A percentile compares a stretch with the other conserved stretches of the same genome.
Conservation (phyloP, 2,113 vertebrate genomes). For the Rattus rattus region DNA sequence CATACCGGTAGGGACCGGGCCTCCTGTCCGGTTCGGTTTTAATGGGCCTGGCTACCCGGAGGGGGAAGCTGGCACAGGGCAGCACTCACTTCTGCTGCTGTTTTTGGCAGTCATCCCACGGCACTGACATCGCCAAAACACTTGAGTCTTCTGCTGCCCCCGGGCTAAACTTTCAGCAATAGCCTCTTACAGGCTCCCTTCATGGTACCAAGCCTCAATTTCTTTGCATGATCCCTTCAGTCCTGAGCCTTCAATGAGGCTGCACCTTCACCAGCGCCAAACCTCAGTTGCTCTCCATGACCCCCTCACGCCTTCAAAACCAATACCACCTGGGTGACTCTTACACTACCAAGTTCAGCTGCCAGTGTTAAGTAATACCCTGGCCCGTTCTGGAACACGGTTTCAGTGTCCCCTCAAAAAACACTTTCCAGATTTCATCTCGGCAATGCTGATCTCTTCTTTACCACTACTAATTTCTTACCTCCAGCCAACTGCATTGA, state of each 20-base stretch:
- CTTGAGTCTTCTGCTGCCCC: not conserved
- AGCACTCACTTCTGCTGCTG: not conserved
- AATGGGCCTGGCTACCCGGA: too few relatives aligned
- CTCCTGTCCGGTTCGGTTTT: too few relatives aligned
- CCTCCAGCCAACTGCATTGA: not conserved
- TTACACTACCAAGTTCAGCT: not conserved
- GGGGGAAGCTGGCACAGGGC: too few relatives aligned
- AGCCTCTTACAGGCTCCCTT: not conserved
- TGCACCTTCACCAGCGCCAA: not conserved
- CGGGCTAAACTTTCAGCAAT: not conserved
- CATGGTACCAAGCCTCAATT: not conserved
- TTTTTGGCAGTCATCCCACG: not conserved
- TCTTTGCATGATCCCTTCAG: not conserved
- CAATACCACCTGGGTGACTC: not conserved
- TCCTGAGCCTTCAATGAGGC: not conserved
- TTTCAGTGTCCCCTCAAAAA: not conserved
- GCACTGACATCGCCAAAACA: not conserved
- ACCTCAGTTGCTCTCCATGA: too few relatives aligned
- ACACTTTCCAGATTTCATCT: not conserved
- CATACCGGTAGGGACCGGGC: too few relatives aligned
- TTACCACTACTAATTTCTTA: not conserved
- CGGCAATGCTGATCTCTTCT: not conserved
- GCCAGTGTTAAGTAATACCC: not conserved
- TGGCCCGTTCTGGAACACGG: not conserved
- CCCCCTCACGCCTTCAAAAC: not conserved